These are phyloP conservation scores for Morus bassanus DNA, from an alignment of 2,797 vertebrate genomes.

Conservation along the genomic window DNA sequence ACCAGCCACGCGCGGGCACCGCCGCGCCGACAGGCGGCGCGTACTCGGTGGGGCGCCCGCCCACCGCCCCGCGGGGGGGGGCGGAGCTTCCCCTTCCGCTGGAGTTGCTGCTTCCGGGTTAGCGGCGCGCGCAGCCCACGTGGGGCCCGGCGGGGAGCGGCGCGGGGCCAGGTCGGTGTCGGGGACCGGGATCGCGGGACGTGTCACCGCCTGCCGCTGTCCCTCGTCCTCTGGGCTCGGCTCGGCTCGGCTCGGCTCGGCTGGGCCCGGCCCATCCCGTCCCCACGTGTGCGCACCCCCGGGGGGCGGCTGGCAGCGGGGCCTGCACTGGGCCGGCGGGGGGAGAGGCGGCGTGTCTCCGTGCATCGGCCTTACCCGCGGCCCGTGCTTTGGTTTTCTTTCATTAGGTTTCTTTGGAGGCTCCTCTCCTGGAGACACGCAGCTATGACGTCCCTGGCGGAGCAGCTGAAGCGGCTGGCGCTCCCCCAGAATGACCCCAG, in stretches of 20 bases:
- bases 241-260: neutral
- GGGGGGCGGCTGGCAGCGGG: neutral
- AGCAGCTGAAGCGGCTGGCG: constrained; percentile 90
- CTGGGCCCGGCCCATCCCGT: neutral
- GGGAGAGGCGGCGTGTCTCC: neutral
- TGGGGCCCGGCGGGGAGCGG: neutral
- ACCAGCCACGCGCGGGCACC: accelerated
- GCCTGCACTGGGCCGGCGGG: neutral
- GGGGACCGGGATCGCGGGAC: accelerated
- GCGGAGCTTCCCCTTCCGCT: neutral
- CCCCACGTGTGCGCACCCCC: accelerated
- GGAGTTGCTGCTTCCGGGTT: neutral
- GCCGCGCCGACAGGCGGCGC: accelerated
- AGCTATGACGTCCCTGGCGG: constrained; percentile 90
- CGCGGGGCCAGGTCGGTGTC: neutral
- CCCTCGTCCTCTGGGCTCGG: neutral
- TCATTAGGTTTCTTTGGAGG: neutral
- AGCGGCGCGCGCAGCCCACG: neutral
- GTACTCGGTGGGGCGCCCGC: accelerated
- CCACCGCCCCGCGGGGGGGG: accelerated
- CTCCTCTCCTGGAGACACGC: neutral
- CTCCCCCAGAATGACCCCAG: constrained; percentile 87
- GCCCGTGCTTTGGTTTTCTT: neutral
- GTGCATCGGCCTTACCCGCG: accelerated
- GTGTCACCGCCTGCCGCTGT: neutral